Percentiles rank a stretch among this genome's conserved stretches.
Evolutionary conservation across 2,888 invertebrate species (phyloP).

Genomic region (Polietes domitor): DNA sequence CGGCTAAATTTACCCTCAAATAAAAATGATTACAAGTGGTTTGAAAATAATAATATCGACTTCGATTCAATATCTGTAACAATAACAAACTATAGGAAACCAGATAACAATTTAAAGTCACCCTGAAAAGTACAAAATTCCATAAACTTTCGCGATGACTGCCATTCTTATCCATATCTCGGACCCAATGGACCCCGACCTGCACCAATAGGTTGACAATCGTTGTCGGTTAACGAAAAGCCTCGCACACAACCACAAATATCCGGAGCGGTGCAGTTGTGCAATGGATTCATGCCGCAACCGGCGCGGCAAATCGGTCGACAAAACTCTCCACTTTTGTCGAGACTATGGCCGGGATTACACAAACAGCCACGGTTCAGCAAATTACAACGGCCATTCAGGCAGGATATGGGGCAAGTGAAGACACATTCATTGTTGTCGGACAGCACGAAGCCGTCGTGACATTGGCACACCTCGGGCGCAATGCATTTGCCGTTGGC

Average conservation of each 20-base stretch:
- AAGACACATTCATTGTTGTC: constrained; percentile 78
- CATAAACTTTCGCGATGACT: not conserved
- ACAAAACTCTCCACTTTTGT: constrained; percentile 84
- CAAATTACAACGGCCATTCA: constrained; percentile 83
- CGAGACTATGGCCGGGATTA: constrained; percentile 83
- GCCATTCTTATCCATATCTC: not conserved
- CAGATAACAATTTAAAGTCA: too few relatives aligned
- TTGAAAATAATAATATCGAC: too few relatives aligned
- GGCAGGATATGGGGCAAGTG: constrained; percentile 81
- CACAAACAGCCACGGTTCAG: constrained; percentile 85
- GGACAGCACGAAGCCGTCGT: constrained; percentile 76
- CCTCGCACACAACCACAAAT: constrained; percentile 80
- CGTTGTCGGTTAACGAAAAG: constrained; percentile 76
- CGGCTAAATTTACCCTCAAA: too few relatives aligned
- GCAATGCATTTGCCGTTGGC: constrained; percentile 75
- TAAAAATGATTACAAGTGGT: too few relatives aligned
- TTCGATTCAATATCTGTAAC: too few relatives aligned
- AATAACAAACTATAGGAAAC: too few relatives aligned
- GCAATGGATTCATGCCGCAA: constrained; percentile 72
- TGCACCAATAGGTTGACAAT: constrained; percentile 76
- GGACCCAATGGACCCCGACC: too few relatives aligned
- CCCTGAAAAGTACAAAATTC: too few relatives aligned
- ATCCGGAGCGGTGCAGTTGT: constrained; percentile 80
- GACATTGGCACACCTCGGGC: constrained; percentile 77
- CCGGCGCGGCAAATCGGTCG: constrained; percentile 82